phyloP scores from a whole-genome alignment of 1,140 invertebrate species.

The Charaxes varanes region DNA sequence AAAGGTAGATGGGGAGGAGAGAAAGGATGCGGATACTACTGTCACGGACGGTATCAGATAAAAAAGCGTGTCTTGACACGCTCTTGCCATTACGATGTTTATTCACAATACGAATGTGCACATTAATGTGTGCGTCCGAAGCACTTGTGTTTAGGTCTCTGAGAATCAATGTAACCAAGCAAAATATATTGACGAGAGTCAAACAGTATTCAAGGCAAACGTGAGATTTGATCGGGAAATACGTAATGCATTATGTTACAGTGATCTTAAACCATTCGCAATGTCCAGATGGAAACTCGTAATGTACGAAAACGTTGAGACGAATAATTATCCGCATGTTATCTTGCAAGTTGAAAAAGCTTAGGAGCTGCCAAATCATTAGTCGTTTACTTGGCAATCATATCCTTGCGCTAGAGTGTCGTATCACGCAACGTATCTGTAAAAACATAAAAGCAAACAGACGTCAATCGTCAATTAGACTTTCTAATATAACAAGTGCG shows the following conservation, averaged over 20 bases:
- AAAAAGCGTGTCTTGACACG: no score
- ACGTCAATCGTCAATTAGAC: no score
- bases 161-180: slow-evolving; percentile 27
- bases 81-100: slow-evolving; percentile 74
- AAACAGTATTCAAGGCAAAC: slow-evolving; percentile 19
- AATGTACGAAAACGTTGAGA: slow-evolving; percentile 1
- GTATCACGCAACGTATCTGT: slow-evolving; percentile 3
- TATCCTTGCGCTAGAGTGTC: slow-evolving; percentile 10
- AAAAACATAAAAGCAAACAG: no score
- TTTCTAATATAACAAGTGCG: no score
- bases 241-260: slow-evolving; percentile 9
- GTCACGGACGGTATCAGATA: no score
- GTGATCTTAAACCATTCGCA: neutral
- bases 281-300: slow-evolving; percentile 1
- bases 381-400: slow-evolving; percentile 28
- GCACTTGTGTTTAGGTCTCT: slow-evolving; percentile 55
- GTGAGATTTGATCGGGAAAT: slow-evolving; percentile 14
- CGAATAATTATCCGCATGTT: slow-evolving; percentile 10
- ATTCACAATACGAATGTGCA: slow-evolving; percentile 71
- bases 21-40: no score
- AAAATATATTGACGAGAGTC: slow-evolving; percentile 24
- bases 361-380: slow-evolving; percentile 23
- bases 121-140: slow-evolving; percentile 66
- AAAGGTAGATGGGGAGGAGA: no score
- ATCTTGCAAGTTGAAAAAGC: slow-evolving; percentile 16